Conservation (phyloP, 2,113 vertebrate species). For the Tringa solitaria region DNA sequence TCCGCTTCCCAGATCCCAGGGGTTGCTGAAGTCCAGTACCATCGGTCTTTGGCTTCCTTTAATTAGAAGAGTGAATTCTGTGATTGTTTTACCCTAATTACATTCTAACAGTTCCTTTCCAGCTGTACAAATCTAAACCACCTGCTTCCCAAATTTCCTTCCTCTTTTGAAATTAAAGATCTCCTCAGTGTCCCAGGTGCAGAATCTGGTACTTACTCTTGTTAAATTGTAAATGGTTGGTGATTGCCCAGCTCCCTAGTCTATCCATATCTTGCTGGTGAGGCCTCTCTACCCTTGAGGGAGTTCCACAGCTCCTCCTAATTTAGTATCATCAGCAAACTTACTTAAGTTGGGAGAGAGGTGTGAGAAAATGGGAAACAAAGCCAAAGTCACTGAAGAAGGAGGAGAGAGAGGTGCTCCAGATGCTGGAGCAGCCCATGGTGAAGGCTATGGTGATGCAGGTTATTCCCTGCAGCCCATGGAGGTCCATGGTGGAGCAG, state of each 20-base stretch:
- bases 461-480: not conserved
- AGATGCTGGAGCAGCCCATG: not conserved
- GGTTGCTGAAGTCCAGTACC: not conserved
- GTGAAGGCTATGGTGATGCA: not conserved
- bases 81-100: not conserved
- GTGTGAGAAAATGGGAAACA: not conserved
- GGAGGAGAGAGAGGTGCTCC: not conserved
- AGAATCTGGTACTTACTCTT: too few relatives aligned
- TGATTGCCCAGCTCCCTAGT: too few relatives aligned
- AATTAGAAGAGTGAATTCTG: not conserved
- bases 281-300: too few relatives aligned
- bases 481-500: not conserved
- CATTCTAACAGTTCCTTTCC: not conserved
- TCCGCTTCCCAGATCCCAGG: not conserved
- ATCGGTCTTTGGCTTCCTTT: not conserved
- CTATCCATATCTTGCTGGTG: too few relatives aligned
- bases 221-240: too few relatives aligned
- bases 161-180: not conserved
- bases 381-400: not conserved
- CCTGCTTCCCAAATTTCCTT: not conserved
- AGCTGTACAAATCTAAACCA: not conserved
- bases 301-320: too few relatives aligned
- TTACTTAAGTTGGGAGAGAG: not conserved
- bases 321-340: too few relatives aligned
- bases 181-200: not conserved